These are phyloP conservation scores for Melinaea menophilus DNA, from an alignment of 2,888 invertebrate species.

Conservation along the genomic window DNA sequence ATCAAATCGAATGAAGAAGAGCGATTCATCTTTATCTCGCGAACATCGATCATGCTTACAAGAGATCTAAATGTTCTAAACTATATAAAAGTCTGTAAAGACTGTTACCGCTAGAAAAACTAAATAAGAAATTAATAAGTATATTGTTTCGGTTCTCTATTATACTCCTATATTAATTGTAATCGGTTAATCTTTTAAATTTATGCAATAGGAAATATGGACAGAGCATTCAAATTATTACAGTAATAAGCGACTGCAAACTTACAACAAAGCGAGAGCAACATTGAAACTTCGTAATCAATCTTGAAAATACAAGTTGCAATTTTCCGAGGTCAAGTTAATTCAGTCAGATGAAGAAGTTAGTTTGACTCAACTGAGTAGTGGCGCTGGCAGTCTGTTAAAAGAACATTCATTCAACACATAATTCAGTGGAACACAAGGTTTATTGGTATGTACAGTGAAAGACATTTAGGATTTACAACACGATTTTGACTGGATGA, in stretches of 20 bases:
- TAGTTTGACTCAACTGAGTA: conserved; percentile 29
- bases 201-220: too few relatives aligned
- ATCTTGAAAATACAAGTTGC: too few relatives aligned
- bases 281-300: too few relatives aligned
- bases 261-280: too few relatives aligned
- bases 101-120: neutral
- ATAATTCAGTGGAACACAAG: conserved; percentile 33
- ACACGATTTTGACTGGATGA: neutral
- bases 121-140: too few relatives aligned
- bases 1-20: neutral
- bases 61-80: conserved; percentile 1
- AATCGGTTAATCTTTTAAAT: too few relatives aligned
- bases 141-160: too few relatives aligned
- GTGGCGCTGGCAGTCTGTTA: conserved; percentile 35
- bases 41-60: neutral
- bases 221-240: too few relatives aligned
- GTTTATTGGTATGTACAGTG: conserved; percentile 27
- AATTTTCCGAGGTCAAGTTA: conserved; percentile 15
- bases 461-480: conserved; percentile 7
- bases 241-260: too few relatives aligned
- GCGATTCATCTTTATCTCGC: neutral
- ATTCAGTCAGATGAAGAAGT: conserved; percentile 28
- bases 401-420: conserved; percentile 33
- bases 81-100: neutral
- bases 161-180: too few relatives aligned